Base-by-base conservation (phyloP, 1,140 invertebrate genomes). In the Drosophila burlai region DNA sequence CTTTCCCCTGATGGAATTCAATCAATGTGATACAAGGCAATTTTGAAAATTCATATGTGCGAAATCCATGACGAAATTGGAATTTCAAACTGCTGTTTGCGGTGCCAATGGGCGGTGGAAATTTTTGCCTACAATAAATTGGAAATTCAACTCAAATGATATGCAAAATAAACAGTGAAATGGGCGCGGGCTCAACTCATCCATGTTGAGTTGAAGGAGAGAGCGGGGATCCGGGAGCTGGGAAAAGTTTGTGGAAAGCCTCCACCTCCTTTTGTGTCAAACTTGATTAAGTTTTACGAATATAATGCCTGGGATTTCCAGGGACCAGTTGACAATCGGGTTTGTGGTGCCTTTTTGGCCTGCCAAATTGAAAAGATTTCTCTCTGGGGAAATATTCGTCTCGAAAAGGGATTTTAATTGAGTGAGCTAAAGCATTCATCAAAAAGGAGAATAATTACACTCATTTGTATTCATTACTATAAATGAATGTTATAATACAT, bases 121-220 rank as follows among this genome's bases (percentile, higher is more conserved):
- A 59, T 18, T 36, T 42, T 42, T 67, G 38, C 61, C 50, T 40
- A 40, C 16, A 47, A 50, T 36, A 71, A 73, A 47, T 74, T 66
- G 73, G 11, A 71, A 73, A 36, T 61, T 69, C 68, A 74, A 59
- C 80, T 65, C 79, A 78, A 81, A 82, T 77, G 81, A 84, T 89
- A 78, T 64, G 81, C 73, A 81, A 81, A 78, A 72, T 77, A 89
- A 87, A 83, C 57, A 83, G 49, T 57, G 72, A 64, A n/a, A 63
- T 73, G 64, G 72, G 58, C 72, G 45, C 40, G 58, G 58, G 11
- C 42, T 54, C 24, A 50, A 38, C 58, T 59, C 43, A 61, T 43
- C 66, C 67, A 36, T 50, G 59, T 76, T 34, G 42, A 49, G 21
- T 24, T 24, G 64, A 60, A 60, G 61, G 57, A 47, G 59, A 54